A percentile compares a stretch with the other conserved stretches of the same genome.
Evolutionary conservation across 1,140 invertebrate genomes (phyloP).

Genomic region (Drosophila melanogaster): Release_6_plus_ISO1_MT NT_033777.3:19733501-19734000

Average conservation of each 20-base stretch:
- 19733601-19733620: constrained; percentile 17
- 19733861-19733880: background rate
- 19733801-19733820: background rate
- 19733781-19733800: constrained; percentile 10
- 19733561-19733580: constrained; percentile 81
- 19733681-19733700: constrained; percentile 57
- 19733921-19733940: background rate
- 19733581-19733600: constrained; percentile 82
- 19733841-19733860: constrained; percentile 2
- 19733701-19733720: constrained; percentile 61
- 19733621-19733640: background rate
- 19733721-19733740: constrained; percentile 15
- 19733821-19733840: constrained; percentile 10
- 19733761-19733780: constrained; percentile 29
- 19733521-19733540: constrained; percentile 84
- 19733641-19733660: constrained; percentile 16
- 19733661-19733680: constrained; percentile 55
- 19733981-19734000: background rate
- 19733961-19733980: background rate
- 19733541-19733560: constrained; percentile 83
- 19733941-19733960: background rate
- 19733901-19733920: background rate
- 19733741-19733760: constrained; percentile 27
- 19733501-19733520: constrained; percentile 70
- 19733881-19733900: background rate